Evolutionary conservation across 2,797 vertebrate species (phyloP).

Genomic region (Paratrypauchen microcephalus): DNA sequence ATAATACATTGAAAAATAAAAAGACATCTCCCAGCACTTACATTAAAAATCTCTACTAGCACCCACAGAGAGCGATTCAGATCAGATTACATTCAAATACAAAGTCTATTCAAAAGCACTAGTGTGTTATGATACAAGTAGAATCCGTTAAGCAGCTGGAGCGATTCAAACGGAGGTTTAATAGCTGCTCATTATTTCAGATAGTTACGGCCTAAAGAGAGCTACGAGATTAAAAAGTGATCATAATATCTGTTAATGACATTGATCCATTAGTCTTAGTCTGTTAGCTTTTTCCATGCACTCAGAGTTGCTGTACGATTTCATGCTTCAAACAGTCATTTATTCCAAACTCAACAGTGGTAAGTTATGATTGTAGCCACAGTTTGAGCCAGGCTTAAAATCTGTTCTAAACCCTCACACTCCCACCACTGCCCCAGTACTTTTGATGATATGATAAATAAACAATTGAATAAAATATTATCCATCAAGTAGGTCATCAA

Average conservation of each 20-base stretch:
- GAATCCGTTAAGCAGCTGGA: neutral
- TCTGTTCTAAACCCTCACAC: neutral
- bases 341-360: neutral
- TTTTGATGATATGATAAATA: neutral
- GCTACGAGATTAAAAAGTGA: slow-evolving; percentile 1
- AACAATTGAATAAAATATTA: neutral
- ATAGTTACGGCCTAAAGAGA: neutral
- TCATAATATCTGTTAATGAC: neutral
- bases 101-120: neutral
- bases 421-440: neutral
- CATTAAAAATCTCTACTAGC: neutral
- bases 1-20: slow-evolving; percentile 11
- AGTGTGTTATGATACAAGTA: neutral
- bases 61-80: neutral
- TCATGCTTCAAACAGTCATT: neutral
- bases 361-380: neutral
- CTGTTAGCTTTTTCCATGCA: neutral
- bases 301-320: neutral
- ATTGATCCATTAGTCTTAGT: neutral
- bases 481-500: neutral
- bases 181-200: slow-evolving; percentile 3
- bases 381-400: too few relatives aligned
- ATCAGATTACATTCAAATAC: neutral
- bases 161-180: neutral
- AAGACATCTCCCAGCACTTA: slow-evolving; percentile 1